Evolutionary conservation across 2,113 vertebrate genomes (phyloP), one percentile per base, ranked within the genome.

Genomic region (Ia io): DNA sequence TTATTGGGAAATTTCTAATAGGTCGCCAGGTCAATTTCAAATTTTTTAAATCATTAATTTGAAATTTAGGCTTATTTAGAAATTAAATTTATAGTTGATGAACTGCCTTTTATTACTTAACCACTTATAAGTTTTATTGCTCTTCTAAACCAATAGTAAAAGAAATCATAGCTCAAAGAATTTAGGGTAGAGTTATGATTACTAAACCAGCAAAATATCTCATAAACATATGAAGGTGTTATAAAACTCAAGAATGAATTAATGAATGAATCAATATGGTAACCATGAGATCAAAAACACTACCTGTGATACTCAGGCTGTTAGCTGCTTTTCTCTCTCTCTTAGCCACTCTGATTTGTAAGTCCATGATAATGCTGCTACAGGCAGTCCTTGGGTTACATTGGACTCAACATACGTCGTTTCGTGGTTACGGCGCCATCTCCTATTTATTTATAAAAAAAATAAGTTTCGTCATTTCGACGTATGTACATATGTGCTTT

Each of bases 81-180:
- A 63, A 65, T 88, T 61, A 47, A 90, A 74, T 53, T 86, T 69
- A 49, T 80, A 13, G 13, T 59, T 42, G 20, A 77, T 42, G 70
- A 94, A 69, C 40, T 56, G 1, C 65, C 51, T 37, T 71, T 42
- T 44, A 92, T 47, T 28, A 35, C 30, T 51, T 71, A 63, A 8
- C 35, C 65, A 76, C n/a, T 53, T n/a, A 28, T 93, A 49, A 70
- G 1, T 49, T 86, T 89, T n/a, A 90, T 49, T 56, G 83, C 78
- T 93, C 35, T 94, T 30, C 65, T 63, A 92, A 94, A 94, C 61
- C 84, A 89, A 47, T 22, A 42, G 22, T 84, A 92, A 89, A 89
- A 94, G 23, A 94, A 85, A 63, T 47, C 78, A 95, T 91, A 94
- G 73, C 69, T 94, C 35, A 91, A 70, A 69, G 69, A 17, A n/a